Evolutionary conservation across 2,113 vertebrate species (phyloP).

Genomic region (Copsychus sechellarum): DNA sequence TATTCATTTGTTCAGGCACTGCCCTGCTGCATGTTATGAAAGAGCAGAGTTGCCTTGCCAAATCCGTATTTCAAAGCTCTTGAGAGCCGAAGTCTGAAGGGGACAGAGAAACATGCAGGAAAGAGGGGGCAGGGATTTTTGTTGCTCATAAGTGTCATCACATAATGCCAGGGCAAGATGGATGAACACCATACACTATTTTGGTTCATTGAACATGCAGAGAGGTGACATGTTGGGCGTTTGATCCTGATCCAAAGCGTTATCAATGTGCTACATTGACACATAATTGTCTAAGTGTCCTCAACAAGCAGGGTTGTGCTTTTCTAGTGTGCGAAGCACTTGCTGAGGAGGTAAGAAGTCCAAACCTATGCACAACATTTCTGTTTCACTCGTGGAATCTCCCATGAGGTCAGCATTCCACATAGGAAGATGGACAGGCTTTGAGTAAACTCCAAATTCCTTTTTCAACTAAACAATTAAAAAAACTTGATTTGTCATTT

Average conservation of each 20-base stretch:
- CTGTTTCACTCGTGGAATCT: not conserved
- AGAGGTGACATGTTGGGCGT: not conserved
- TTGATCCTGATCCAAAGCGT: not conserved
- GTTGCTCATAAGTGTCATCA: not conserved
- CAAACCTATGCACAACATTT: not conserved
- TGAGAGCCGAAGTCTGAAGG: not conserved
- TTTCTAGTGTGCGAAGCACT: not conserved
- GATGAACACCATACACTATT: not conserved
- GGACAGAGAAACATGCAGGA: not conserved
- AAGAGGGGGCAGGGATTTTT: slow-evolving; percentile 2
- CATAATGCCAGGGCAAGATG: slow-evolving; percentile 21
- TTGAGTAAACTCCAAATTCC: not conserved
- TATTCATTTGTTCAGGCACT: slow-evolving; percentile 59
- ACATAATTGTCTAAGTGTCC: not conserved
- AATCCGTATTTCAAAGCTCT: slow-evolving; percentile 33
- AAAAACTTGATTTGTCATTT: not conserved
- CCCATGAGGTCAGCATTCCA: not conserved
- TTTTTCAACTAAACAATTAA: not conserved
- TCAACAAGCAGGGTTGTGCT: not conserved
- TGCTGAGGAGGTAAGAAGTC: not conserved
- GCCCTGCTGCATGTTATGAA: not conserved
- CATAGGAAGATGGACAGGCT: not conserved
- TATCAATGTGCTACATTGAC: not conserved
- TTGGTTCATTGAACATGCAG: slow-evolving; percentile 10
- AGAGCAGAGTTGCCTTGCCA: not conserved